Conservation (phyloP, 2,888 invertebrate genomes). For the Chironomus riparius region DNA sequence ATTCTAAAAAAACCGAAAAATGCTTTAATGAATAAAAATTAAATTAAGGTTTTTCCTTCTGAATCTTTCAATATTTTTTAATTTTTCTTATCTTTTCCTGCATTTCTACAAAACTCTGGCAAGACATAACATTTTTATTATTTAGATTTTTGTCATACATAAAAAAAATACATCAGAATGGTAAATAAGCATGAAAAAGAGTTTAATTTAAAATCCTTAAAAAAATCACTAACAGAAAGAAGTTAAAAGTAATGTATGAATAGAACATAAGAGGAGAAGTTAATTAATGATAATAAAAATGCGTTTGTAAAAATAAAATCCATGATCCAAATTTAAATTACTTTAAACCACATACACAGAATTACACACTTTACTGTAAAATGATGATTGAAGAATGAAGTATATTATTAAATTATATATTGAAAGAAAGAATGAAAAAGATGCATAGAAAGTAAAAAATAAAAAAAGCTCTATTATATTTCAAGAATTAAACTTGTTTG, state of each 20-base stretch:
- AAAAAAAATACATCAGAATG: no score
- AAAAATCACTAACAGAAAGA: not conserved
- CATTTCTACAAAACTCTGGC: not conserved
- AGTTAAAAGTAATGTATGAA: no score
- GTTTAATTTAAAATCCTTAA: not conserved
- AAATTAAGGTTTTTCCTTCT: not conserved
- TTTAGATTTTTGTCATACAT: not conserved
- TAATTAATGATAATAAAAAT: not conserved
- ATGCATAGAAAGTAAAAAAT: constrained; percentile 21
- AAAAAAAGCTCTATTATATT: constrained; percentile 23
- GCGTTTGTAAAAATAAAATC: not conserved
- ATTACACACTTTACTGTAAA: not conserved
- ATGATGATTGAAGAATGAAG: constrained; percentile 9
- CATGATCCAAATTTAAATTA: not conserved
- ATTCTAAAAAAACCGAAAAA: not conserved
- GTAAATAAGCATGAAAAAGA: not conserved
- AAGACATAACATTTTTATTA: not conserved
- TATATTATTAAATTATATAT: constrained; percentile 18
- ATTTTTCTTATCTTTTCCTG: not conserved
- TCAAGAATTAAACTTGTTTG: not conserved
- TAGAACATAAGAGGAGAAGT: not conserved
- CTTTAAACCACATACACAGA: constrained; percentile 9
- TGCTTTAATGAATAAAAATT: not conserved
- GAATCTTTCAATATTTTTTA: not conserved
- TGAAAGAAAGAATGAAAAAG: constrained; percentile 13